Conservation (phyloP, 2,113 vertebrate species). For the Corydoras sp. region DNA sequence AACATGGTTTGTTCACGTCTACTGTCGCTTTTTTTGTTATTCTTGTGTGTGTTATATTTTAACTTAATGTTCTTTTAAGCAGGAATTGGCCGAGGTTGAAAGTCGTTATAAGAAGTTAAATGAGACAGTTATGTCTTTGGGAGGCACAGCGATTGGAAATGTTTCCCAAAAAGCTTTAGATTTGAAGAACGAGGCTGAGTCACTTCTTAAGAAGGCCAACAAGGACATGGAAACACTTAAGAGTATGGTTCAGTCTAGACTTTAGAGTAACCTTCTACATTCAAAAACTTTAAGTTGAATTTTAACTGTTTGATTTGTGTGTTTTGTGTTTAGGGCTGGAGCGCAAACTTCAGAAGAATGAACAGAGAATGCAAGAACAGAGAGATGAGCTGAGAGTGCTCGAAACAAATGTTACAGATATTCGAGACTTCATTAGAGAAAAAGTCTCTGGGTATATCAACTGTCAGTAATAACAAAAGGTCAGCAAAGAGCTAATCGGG, state of each 20-base stretch:
- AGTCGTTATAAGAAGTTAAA: conserved; percentile 59
- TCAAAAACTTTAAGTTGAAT: neutral
- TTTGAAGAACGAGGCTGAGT: conserved; percentile 64
- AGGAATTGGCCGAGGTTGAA: conserved; percentile 69
- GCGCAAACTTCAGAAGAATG: conserved; percentile 65
- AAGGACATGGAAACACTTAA: conserved; percentile 64
- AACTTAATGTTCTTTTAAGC: conserved; percentile 1
- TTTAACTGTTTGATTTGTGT: neutral
- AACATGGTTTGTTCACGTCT: conserved; percentile 49
- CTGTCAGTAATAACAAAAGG: conserved; percentile 50
- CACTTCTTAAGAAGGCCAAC: conserved; percentile 67
- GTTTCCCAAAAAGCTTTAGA: conserved; percentile 54
- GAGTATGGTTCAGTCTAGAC: conserved; percentile 53
- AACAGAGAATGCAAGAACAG: conserved; percentile 65
- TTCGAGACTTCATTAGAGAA: conserved; percentile 60
- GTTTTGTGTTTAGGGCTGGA: conserved; percentile 65
- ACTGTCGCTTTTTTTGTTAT: neutral
- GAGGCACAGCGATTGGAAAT: conserved; percentile 35
- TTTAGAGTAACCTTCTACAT: no score
- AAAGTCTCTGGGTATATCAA: conserved; percentile 61
- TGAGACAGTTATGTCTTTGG: conserved; percentile 55
- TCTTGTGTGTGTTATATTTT: conserved; percentile 23
- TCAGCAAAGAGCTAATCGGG: neutral
- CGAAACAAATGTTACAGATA: conserved; percentile 57
- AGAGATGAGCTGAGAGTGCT: conserved; percentile 57